A percentile compares a stretch with the other conserved stretches of the same genome.
phyloP scores from a whole-genome alignment of 2,888 invertebrate genomes.

The Steromphala cineraria region DNA sequence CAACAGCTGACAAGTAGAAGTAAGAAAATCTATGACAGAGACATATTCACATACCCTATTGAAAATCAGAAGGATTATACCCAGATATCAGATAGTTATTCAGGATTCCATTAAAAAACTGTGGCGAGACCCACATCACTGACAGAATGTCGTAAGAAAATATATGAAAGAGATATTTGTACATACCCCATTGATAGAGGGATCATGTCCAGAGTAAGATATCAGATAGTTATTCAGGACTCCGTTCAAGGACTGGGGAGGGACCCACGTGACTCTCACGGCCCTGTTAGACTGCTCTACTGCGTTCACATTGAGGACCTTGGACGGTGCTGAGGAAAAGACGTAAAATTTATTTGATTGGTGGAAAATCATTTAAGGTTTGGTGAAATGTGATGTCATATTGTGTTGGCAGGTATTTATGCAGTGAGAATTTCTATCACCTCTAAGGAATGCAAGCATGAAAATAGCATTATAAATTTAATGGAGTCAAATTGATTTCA shows the following conservation, averaged over 20 bases:
- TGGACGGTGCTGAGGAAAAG: conserved; percentile 48
- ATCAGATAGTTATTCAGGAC: conserved; percentile 46
- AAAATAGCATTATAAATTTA: too few relatives aligned
- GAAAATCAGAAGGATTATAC: neutral
- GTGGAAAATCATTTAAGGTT: neutral
- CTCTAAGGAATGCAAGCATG: too few relatives aligned
- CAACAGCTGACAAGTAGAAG: too few relatives aligned
- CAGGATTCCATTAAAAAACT: conserved; percentile 50
- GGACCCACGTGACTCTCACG: conserved; percentile 53
- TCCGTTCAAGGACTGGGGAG: conserved; percentile 54
- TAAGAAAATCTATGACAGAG: too few relatives aligned
- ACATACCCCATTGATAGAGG: neutral
- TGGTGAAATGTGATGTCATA: neutral
- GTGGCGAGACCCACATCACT: conserved; percentile 54
- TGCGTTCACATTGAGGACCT: conserved; percentile 44
- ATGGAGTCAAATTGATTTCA: too few relatives aligned
- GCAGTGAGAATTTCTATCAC: too few relatives aligned
- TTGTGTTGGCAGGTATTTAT: too few relatives aligned
- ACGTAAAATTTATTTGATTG: neutral
- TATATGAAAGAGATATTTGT: neutral
- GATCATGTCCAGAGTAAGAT: conserved; percentile 34
- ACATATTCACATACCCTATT: too few relatives aligned
- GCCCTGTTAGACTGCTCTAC: conserved; percentile 40
- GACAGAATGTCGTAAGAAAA: too few relatives aligned
- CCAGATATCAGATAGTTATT: conserved; percentile 45